These are phyloP conservation scores for Dicrostonyx torquatus DNA, from an alignment of 2,797 vertebrate genomes.

Conservation along the genomic window DNA sequence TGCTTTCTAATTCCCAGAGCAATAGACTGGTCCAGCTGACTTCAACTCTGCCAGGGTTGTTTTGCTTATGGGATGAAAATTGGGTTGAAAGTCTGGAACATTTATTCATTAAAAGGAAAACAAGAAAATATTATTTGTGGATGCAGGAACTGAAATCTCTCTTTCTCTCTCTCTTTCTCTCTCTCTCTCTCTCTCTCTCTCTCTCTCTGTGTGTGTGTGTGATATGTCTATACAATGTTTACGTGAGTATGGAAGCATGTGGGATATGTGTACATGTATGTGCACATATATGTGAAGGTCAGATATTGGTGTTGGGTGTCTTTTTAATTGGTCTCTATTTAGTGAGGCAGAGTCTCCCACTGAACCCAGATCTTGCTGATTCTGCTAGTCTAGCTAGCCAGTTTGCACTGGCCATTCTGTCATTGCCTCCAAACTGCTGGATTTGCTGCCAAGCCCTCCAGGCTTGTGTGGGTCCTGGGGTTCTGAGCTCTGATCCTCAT, in stretches of 20 bases:
- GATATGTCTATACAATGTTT: neutral
- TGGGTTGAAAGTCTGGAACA: neutral
- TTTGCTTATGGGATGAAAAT: neutral
- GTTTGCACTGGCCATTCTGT: neutral
- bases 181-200: no score
- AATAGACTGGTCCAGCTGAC: neutral
- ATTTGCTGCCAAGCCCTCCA: neutral
- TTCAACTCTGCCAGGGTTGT: neutral
- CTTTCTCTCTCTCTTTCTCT: no score
- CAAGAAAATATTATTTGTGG: constrained; percentile 88
- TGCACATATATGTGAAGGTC: neutral
- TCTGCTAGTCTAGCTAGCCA: neutral
- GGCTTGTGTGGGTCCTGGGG: neutral
- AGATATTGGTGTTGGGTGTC: neutral
- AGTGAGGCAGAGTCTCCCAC: neutral
- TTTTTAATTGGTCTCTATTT: neutral
- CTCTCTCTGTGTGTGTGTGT: neutral
- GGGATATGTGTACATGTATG: neutral
- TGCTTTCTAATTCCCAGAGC: neutral
- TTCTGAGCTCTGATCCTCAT: neutral
- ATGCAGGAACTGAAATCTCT: constrained; percentile 74
- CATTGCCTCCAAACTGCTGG: neutral
- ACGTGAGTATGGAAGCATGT: neutral
- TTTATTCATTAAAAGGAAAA: neutral
- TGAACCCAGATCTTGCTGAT: neutral